Evolutionary conservation across 2,888 invertebrate genomes (phyloP).

Genomic region (Theretra japonica): DNA sequence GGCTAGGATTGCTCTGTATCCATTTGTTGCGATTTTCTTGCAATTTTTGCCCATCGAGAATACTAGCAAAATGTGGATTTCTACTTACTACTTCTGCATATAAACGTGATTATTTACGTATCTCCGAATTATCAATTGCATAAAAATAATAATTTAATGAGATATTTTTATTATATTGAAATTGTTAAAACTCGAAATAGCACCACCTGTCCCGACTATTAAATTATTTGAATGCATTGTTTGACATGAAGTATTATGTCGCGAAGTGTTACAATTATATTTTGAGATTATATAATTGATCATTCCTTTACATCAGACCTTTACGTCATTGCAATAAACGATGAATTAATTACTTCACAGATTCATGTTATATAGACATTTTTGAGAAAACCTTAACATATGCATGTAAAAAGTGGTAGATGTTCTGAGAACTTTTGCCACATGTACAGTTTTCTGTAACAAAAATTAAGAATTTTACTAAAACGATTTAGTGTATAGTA

Average conservation of each 20-base stretch:
- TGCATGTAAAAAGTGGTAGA: background rate
- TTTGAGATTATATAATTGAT: constrained; percentile 19
- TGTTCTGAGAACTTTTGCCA: constrained; percentile 1
- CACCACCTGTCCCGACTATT: background rate
- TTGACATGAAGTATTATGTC: constrained; percentile 17
- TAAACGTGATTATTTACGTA: no score
- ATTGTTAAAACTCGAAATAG: background rate
- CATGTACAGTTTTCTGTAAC: constrained; percentile 1
- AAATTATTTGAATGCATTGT: constrained; percentile 23
- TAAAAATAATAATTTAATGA: background rate
- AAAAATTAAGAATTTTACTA: constrained; percentile 3
- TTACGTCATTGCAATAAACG: background rate
- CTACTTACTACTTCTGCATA: no score
- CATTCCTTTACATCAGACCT: constrained; percentile 15
- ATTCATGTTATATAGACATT: background rate
- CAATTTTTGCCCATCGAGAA: no score
- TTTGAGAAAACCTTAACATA: background rate
- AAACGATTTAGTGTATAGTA: background rate
- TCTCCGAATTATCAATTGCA: no score
- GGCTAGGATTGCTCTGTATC: no score
- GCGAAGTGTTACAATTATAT: constrained; percentile 12
- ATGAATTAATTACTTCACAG: constrained; percentile 7
- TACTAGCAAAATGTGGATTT: no score
- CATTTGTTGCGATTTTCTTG: no score
- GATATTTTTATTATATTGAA: background rate